phyloP scores from a whole-genome alignment of 2,888 invertebrate species.

The Andricus curvator region DNA sequence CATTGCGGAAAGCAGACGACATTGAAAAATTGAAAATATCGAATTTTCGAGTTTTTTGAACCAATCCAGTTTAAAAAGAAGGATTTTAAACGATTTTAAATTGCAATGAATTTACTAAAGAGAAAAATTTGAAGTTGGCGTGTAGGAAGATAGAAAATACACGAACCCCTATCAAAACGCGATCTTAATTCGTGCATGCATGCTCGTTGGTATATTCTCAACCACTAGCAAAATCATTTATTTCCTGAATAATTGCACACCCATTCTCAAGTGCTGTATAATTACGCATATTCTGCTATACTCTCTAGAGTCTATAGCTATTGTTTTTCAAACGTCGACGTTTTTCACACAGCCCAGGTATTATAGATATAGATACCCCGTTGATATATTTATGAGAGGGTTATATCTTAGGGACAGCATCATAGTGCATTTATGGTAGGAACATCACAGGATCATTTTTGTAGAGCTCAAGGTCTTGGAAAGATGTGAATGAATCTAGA shows the following conservation, averaged over 20 bases:
- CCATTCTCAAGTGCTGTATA: conserved; percentile 3
- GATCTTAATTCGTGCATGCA: not conserved
- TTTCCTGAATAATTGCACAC: conserved; percentile 26
- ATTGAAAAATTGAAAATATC: too few species aligned
- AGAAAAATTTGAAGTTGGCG: not conserved
- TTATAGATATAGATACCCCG: conserved; percentile 5
- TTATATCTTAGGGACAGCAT: not conserved
- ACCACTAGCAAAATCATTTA: conserved; percentile 14
- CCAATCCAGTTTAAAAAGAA: too few species aligned
- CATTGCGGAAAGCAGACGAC: too few species aligned
- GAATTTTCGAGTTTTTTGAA: too few species aligned
- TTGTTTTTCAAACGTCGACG: conserved; percentile 22
- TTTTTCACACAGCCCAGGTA: not conserved
- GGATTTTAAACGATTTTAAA: not conserved
- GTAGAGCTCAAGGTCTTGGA: conserved; percentile 67
- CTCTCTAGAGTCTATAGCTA: not conserved
- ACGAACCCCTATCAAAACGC: not conserved
- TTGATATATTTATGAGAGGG: conserved; percentile 24
- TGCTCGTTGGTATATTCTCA: not conserved
- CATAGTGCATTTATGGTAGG: not conserved
- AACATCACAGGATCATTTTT: conserved; percentile 62
- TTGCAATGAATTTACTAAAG: not conserved
- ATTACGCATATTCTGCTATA: conserved; percentile 21
- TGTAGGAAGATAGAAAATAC: not conserved
- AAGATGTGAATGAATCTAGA: conserved; percentile 74